Evolutionary conservation across 2,888 invertebrate genomes (phyloP), one percentile per base, ranked within the genome.

Genomic region (Druceiella hillmani): DNA sequence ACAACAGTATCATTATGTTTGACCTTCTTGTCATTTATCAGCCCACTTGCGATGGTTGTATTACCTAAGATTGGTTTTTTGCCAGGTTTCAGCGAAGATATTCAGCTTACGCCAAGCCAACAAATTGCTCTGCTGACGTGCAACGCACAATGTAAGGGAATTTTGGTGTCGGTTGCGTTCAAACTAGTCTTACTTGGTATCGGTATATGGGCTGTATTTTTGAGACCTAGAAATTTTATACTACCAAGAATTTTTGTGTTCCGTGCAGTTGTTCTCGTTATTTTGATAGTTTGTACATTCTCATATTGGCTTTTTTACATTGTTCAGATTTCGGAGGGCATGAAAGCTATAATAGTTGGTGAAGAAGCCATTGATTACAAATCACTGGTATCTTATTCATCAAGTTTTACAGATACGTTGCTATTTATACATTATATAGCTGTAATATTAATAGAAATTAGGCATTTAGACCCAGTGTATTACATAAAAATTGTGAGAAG

Each of bases 261-360:
- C 57, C 78, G 94, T 52, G 87, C 93, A 0, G 81, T 90, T 50
- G 85, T 93, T n/a, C 68, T 95, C 41, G 79, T 90, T 3, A 78
- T 97, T 36, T 81, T 94, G 22, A 81, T 93, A 25, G 82, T 99
- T 9, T 87, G 95, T 61, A 87, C 89, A 45, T 93, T 97, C 65
- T 87, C 95, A 3, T 98, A 93, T 67, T 99, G 99, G 98, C 73
- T 99, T 11, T 99, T 99, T 66, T 99, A 97, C 61, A 83, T 91
- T 53, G 94, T 97, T 33, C 90, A 97, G 64, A 79, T 84, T 36
- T 85, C 85, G 1, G 87, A 87, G 61, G 83, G 84, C 11, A 83
- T 86, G 1, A 81, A 84, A 61, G 86, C 87, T 36, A 78, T 86
- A 4, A 82, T 83, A 0, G 82, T 85, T 36, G 84, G 83, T 0